Conservation (phyloP, 2,888 invertebrate genomes). For the Trissoscelio sp. region DNA sequence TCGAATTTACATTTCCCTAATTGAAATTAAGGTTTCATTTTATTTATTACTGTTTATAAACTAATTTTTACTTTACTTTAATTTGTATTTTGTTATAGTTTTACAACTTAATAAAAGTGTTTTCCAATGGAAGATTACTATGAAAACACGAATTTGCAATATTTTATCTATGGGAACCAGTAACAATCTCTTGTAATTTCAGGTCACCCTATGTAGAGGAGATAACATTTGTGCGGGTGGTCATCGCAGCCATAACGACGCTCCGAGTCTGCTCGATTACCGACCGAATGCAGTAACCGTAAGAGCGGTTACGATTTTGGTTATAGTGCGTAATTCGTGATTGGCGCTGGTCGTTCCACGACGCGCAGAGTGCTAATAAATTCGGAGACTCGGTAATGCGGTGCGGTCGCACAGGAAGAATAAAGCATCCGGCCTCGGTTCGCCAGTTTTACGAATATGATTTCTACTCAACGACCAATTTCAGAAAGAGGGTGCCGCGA, state of each 20-base stretch:
- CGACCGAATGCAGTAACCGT: slow-evolving; percentile 68
- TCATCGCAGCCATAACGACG: slow-evolving; percentile 71
- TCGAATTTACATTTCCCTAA: too few relatives aligned
- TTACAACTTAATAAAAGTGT: too few relatives aligned
- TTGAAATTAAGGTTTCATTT: too few relatives aligned
- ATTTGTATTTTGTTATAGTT: too few relatives aligned
- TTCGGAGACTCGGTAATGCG: slow-evolving; percentile 74
- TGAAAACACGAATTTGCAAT: slow-evolving; percentile 12
- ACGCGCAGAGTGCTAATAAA: slow-evolving; percentile 81
- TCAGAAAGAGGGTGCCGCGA: slow-evolving; percentile 70
- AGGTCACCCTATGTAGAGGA: slow-evolving; percentile 65
- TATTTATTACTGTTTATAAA: too few relatives aligned
- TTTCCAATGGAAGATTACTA: too few relatives aligned
- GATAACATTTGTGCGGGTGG: slow-evolving; percentile 74
- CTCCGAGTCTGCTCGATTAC: slow-evolving; percentile 68
- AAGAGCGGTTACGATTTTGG: slow-evolving; percentile 77
- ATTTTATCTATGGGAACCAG: background rate
- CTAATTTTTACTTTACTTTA: too few relatives aligned
- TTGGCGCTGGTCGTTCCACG: slow-evolving; percentile 79
- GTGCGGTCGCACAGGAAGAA: slow-evolving; percentile 74
- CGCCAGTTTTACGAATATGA: slow-evolving; percentile 82
- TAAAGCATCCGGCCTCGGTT: slow-evolving; percentile 80
- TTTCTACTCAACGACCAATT: slow-evolving; percentile 75
- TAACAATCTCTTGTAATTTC: slow-evolving; percentile 27
- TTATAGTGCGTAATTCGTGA: slow-evolving; percentile 81